Evolutionary conservation across 2,113 vertebrate genomes (phyloP).

Genomic region (Illadopsis cleaveri): DNA sequence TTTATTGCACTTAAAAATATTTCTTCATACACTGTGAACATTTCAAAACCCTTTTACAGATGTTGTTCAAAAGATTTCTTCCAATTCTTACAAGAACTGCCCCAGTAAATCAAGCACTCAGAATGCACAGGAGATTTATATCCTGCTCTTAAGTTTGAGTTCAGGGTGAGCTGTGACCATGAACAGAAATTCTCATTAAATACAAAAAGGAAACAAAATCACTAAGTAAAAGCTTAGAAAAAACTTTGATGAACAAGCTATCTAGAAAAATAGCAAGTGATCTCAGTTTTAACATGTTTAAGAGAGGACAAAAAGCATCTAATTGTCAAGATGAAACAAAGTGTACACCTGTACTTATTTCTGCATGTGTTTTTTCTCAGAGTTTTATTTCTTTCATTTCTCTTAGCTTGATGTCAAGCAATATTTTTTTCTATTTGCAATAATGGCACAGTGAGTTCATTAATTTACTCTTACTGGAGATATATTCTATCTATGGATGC

Average conservation of each 20-base stretch:
- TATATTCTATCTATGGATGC: conserved; percentile 17
- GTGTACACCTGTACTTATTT: conserved; percentile 1
- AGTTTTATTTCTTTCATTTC: conserved; percentile 43
- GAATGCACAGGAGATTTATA: not conserved
- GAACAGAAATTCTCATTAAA: conserved; percentile 4
- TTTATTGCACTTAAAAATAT: not conserved
- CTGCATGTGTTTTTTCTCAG: not conserved
- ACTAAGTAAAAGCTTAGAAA: not conserved
- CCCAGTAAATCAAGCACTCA: not conserved
- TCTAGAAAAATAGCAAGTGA: conserved; percentile 1
- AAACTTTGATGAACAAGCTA: conserved; percentile 4
- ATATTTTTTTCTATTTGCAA: conserved; percentile 45
- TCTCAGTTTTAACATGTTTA: conserved; percentile 28
- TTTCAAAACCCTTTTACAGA: not conserved
- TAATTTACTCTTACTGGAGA: conserved; percentile 49
- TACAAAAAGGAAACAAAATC: conserved; percentile 27
- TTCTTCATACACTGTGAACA: not conserved
- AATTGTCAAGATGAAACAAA: conserved; percentile 41
- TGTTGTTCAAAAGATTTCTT: not conserved
- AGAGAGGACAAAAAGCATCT: conserved; percentile 34
- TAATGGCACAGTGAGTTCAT: conserved; percentile 23
- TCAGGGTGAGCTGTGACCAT: not conserved
- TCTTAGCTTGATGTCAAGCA: conserved; percentile 29
- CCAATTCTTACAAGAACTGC: not conserved
- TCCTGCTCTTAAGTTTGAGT: conserved; percentile 8